Evolutionary conservation across 2,113 vertebrate genomes (phyloP).

Genomic region (crab-eating macaque (Macaca fascicularis)): DNA sequence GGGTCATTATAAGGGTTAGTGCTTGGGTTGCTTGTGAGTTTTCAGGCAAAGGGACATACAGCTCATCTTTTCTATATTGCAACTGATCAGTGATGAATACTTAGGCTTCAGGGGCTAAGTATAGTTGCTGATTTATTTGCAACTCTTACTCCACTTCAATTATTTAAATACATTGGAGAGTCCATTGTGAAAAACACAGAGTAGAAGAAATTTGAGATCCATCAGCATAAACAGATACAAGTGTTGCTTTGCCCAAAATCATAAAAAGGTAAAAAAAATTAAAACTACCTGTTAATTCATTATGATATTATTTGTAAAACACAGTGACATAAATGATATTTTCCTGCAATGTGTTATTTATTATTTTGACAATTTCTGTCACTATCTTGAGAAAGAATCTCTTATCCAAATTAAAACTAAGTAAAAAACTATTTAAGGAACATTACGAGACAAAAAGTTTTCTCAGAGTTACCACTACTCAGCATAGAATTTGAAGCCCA

Average conservation of each 20-base stretch:
- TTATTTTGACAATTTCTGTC: constrained; percentile 44
- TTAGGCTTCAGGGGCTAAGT: background rate
- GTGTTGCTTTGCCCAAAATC: constrained; percentile 28
- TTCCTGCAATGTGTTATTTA: background rate
- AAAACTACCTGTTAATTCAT: background rate
- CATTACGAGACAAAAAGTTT: background rate
- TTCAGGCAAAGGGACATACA: background rate
- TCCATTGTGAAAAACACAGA: background rate
- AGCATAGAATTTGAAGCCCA: background rate
- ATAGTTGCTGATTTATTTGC: background rate
- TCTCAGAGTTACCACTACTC: background rate
- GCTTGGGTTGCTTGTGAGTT: constrained; percentile 13
- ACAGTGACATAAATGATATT: background rate
- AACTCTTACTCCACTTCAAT: background rate
- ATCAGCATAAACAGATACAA: background rate
- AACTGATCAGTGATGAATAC: background rate
- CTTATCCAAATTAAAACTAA: constrained; percentile 39
- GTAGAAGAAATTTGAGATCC: constrained; percentile 18
- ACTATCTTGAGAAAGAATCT: background rate
- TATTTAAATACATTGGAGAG: background rate
- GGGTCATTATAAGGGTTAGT: background rate
- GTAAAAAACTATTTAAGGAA: background rate
- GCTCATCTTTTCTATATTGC: background rate
- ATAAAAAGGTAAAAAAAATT: background rate
- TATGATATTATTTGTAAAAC: constrained; percentile 19